Base-by-base conservation (phyloP, 2,888 invertebrate species). In the Pseudolycoriella hygida region DNA sequence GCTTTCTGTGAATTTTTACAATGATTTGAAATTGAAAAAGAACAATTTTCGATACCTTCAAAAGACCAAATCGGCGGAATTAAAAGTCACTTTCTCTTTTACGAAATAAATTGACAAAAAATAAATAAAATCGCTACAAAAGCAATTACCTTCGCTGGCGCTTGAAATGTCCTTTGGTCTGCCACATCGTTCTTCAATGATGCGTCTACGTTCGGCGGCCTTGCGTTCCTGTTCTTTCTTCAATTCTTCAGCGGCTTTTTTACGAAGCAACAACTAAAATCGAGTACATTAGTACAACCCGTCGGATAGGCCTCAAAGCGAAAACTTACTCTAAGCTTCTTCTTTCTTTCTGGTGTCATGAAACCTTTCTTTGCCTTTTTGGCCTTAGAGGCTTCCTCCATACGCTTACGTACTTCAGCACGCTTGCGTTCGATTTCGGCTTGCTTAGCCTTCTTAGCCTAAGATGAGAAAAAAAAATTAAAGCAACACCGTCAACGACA, bases 291-390 rank as follows among this genome's bases (percentile, higher is more conserved):
- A 8, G 5, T 6, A 25, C 25, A 8, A 6, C 8, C 25, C 5
- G 25, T 25, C 25, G 8, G 5, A 25, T 25, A 6, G 5, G 25
- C 25, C 8, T 25, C 25, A 8, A 25, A 25, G 8, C 5, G 25
- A 25, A 25, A 25, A 25, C 84, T 75, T 65, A 94, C 94, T 80
- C 96, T 85, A 65, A 97, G 89, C 71, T 96, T 94, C 88, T 96
- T 97, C 87, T 97, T 97, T 73, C 97, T 92, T 73, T 97, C 96
- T 52, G 96, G 94, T 62, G 97, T 94, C 90, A 94, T 94, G 82
- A 97, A 96, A 79, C 97, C 97, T 75, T 96, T 97, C 85, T 97
- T 97, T 67, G 90, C 92, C 75, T 93, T 94, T 74, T 96, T 96
- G 67, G 89, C 90, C 68, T 90, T 89, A 68, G 93, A 90, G 71